Evolutionary conservation across 2,113 vertebrate genomes (phyloP).

Genomic region (Bubo scandiacus): DNA sequence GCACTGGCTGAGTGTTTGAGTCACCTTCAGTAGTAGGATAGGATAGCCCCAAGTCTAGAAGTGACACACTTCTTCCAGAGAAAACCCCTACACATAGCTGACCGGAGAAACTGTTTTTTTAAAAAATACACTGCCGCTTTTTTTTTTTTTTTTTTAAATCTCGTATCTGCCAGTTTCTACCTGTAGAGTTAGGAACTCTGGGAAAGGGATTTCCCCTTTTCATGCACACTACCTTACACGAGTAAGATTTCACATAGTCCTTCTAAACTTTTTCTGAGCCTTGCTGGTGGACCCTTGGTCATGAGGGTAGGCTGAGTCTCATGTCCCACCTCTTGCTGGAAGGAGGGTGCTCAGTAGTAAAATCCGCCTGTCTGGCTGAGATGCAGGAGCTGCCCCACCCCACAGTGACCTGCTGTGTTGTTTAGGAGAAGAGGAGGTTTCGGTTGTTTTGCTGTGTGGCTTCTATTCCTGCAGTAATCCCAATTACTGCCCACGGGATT

Average conservation of each 20-base stretch:
- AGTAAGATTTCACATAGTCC: background rate
- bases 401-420: background rate
- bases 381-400: background rate
- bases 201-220: background rate
- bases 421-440: background rate
- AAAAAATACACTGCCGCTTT: fast-evolving
- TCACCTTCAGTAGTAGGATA: background rate
- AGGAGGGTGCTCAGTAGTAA: background rate
- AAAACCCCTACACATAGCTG: background rate
- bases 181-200: background rate
- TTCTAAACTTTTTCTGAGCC: background rate
- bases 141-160: background rate
- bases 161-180: background rate
- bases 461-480: background rate
- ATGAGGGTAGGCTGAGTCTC: background rate
- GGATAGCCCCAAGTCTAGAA: background rate
- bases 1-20: background rate
- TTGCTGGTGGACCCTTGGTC: background rate
- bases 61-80: background rate
- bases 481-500: background rate
- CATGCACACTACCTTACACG: background rate
- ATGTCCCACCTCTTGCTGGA: background rate
- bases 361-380: background rate
- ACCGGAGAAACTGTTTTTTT: background rate
- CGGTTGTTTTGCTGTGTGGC: background rate